Percentiles rank a stretch among this genome's conserved stretches.
These are phyloP conservation scores for Hydrozoanthus tunicans DNA, from an alignment of 64 coral and sea anemone genomes.

Conservation along the genomic window DNA sequence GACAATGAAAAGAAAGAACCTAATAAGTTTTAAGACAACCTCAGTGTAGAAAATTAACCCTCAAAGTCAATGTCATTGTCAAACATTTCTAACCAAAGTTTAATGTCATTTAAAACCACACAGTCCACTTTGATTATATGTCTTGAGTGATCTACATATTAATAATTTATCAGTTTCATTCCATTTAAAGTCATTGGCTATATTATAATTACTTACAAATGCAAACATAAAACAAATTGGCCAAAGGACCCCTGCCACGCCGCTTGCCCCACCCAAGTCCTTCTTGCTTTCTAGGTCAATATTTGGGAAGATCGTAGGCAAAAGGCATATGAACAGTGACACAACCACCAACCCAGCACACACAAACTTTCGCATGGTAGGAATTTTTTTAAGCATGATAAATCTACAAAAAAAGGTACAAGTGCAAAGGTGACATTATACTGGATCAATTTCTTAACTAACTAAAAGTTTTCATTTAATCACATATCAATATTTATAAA, in stretches of 20 bases:
- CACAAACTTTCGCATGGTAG: constrained; percentile 60
- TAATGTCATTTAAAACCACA: too few relatives aligned
- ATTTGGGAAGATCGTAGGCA: constrained; percentile 62
- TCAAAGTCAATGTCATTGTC: too few relatives aligned
- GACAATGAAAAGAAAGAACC: too few relatives aligned
- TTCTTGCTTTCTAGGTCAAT: constrained; percentile 53
- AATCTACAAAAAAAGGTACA: constrained; percentile 36
- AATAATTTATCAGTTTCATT: neutral
- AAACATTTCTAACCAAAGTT: too few relatives aligned
- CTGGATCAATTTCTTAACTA: too few relatives aligned
- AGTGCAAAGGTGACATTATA: too few relatives aligned
- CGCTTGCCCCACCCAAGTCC: constrained; percentile 70
- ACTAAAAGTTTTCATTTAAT: too few relatives aligned
- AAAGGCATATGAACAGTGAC: constrained; percentile 73
- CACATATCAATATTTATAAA: too few relatives aligned
- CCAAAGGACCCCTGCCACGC: constrained; percentile 74
- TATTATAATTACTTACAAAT: constrained; percentile 67
- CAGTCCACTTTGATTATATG: neutral
- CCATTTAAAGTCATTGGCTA: neutral
- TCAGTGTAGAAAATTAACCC: too few relatives aligned
- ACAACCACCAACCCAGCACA: constrained; percentile 65
- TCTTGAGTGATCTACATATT: too few relatives aligned
- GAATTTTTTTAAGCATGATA: constrained; percentile 61
- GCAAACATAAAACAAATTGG: constrained; percentile 74
- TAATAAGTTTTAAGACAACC: too few relatives aligned